Base-by-base conservation (phyloP, 2,888 invertebrate genomes). In the Plagiodera versicolora region DNA sequence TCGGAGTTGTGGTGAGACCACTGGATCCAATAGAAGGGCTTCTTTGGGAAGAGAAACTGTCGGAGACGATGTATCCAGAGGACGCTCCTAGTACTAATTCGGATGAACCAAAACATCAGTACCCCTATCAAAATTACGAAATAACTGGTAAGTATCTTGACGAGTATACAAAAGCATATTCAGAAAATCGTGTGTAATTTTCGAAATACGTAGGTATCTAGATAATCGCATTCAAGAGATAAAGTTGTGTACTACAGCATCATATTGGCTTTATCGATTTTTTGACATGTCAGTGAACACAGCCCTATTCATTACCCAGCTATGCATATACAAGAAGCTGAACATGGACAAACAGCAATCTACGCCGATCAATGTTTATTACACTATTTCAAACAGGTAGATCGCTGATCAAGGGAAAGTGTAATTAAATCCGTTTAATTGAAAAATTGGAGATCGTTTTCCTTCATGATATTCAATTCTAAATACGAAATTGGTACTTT, bases 11-110 rank as follows among this genome's bases (percentile, higher is more conserved):
- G n/a, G 62, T 67, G 39, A 69, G 65, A 60, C 67, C 72, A 6
- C 62, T 71, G 61, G 73, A 71, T 18, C 67, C 67, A 10, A 19
- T 67, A 11, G 72, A 73, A 58, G 72, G 68, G 0, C 70, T 74
- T 9, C 67, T 73, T 60, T 75, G 74, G 74, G 61, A 66, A 30
- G 60, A 66, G 14, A 65, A 56, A 30, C 39, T 70, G 6, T 60
- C 65, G 35, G 65, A 69, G 20, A 57, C 65, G 4, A 56, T 69
- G 10, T 62, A 63, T 30, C 53, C 65, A 6, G 60, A 65, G 3
- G 64, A 69, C 35, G 55, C 63, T 16, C 54, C 61, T 32, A 65
- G 58, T 45, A 63, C 62, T 17, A 50, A 65, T 47, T 57, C 67
- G 10, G 66, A 69, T 20, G 49, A 61, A 18, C 64, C 66, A 35